Evolutionary conservation across 2,797 vertebrate species (phyloP).

Genomic region (Alauda arvensis): DNA sequence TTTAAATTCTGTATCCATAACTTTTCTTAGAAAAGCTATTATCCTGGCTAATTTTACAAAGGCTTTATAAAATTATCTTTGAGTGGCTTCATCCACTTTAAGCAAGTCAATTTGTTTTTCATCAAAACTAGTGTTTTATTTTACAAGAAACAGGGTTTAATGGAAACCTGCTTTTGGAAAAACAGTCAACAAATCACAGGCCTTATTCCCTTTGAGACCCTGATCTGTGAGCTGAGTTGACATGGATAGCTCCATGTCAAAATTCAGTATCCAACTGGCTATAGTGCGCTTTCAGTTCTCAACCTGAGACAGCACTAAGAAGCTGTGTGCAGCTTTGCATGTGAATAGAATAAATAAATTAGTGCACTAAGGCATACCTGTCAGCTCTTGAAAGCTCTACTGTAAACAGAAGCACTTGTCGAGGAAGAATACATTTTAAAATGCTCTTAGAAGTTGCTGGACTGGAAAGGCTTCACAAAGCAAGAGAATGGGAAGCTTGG

Average conservation of each 20-base stretch:
- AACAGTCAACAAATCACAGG: background rate
- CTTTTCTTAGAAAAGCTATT: background rate
- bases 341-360: conserved; percentile 34
- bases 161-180: background rate
- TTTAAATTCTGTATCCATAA: background rate
- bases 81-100: background rate
- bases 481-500: background rate
- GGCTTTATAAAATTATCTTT: background rate
- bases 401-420: background rate
- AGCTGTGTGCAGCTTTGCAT: conserved; percentile 29
- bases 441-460: background rate
- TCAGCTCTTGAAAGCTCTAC: conserved; percentile 12
- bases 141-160: background rate
- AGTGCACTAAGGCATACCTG: conserved; percentile 16
- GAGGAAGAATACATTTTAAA: background rate
- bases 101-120: background rate
- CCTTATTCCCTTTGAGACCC: background rate
- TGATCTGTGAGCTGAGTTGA: background rate
- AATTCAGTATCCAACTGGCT: conserved; percentile 19
- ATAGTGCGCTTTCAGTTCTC: conserved; percentile 2
- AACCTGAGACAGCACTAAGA: conserved; percentile 17
- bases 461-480: background rate
- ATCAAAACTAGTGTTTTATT: background rate
- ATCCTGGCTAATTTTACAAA: background rate
- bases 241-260: background rate